Conservation (phyloP, 2,113 vertebrate species). For the Macrotus californicus region DNA sequence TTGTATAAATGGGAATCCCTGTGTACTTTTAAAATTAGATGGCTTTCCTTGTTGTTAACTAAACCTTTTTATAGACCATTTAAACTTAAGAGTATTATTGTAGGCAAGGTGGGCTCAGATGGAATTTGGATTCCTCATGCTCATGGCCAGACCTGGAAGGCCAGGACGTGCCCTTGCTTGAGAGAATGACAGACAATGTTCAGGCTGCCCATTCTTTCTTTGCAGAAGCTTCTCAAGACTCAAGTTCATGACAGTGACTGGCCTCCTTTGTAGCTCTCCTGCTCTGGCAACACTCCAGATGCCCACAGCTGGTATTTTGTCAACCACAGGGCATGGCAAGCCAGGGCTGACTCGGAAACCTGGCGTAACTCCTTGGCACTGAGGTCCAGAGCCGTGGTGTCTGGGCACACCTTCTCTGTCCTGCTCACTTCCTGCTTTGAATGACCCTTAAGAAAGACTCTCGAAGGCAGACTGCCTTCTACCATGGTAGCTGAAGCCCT, state of each 20-base stretch:
- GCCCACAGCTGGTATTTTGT: neutral
- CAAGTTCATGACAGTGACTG: neutral
- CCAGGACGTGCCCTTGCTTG: neutral
- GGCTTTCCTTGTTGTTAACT: neutral
- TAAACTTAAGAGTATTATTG: neutral
- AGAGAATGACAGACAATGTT: neutral
- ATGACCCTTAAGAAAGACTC: neutral
- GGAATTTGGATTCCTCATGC: neutral
- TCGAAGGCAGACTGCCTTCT: neutral
- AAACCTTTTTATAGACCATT: neutral
- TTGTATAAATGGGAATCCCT: neutral
- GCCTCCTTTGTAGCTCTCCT: neutral
- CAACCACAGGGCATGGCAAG: neutral
- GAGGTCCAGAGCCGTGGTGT: neutral
- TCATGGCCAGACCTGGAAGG: neutral
- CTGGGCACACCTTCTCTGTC: neutral
- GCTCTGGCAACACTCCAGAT: neutral
- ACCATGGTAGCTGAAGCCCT: neutral
- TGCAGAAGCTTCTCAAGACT: neutral
- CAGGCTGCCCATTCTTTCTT: neutral
- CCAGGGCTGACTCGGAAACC: neutral
- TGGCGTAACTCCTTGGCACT: neutral
- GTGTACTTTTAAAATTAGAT: neutral
- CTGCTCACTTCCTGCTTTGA: neutral
- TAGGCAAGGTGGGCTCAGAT: neutral